Evolutionary conservation across 2,888 invertebrate species (phyloP).

Genomic region (Amiota mariae): DNA sequence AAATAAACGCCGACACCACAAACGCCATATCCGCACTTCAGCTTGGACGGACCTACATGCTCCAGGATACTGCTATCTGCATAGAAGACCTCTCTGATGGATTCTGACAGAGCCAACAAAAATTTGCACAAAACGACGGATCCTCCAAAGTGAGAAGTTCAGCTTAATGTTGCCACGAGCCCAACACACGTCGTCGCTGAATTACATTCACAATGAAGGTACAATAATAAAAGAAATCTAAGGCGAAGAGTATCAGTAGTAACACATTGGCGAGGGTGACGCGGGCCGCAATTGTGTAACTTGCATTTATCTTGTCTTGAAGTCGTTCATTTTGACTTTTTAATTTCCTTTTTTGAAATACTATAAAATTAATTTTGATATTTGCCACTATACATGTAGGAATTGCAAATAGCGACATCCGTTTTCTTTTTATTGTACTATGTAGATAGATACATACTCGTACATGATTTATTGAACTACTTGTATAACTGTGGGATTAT

Average conservation of each 20-base stretch:
- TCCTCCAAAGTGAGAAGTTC: conserved; percentile 26
- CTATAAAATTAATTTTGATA: conserved; percentile 65
- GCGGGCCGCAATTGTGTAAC: conserved; percentile 52
- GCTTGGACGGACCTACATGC: too few relatives aligned
- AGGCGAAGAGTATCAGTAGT: conserved; percentile 12
- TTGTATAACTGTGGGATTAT: too few relatives aligned
- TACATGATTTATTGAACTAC: too few relatives aligned
- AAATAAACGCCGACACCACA: conserved; percentile 15
- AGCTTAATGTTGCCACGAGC: conserved; percentile 63
- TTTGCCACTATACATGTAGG: conserved; percentile 24
- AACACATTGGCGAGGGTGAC: background rate
- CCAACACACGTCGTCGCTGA: conserved; percentile 67
- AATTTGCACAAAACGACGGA: conserved; percentile 13
- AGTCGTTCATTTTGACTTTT: conserved; percentile 63
- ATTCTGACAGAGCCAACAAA: conserved; percentile 10
- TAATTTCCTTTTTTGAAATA: conserved; percentile 60
- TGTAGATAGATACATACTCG: too few relatives aligned
- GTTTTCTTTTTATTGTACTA: too few relatives aligned
- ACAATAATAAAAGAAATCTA: background rate
- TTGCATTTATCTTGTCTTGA: conserved; percentile 65
- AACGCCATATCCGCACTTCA: background rate
- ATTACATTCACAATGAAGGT: conserved; percentile 10
- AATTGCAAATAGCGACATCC: background rate
- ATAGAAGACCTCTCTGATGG: background rate
- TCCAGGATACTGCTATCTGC: background rate